Conservation (phyloP, 2,888 invertebrate species). For the Kryphioiulus occultus region DNA sequence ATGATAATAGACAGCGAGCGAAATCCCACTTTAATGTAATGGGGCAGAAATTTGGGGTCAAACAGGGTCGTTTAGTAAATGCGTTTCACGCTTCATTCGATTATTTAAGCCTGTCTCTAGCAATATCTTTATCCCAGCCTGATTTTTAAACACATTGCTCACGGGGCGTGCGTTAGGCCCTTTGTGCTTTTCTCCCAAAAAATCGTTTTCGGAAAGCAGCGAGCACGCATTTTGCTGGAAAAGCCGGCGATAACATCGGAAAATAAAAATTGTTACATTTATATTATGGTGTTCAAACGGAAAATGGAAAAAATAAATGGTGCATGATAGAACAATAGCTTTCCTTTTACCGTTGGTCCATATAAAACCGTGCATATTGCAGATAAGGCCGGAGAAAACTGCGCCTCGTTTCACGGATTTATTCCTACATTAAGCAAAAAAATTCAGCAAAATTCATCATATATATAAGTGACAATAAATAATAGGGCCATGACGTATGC, state of each 20-base stretch:
- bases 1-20: background rate
- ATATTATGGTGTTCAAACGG: conserved; percentile 13
- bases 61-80: conserved; percentile 17
- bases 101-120: conserved; percentile 7
- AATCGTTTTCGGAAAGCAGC: conserved; percentile 17
- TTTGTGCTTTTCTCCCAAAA: background rate
- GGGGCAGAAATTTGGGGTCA: conserved; percentile 4
- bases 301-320: conserved; percentile 15
- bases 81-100: conserved; percentile 6
- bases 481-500: background rate
- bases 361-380: conserved; percentile 16
- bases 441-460: background rate
- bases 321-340: conserved; percentile 23
- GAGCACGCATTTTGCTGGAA: background rate
- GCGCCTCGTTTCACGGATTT: conserved; percentile 17
- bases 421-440: background rate
- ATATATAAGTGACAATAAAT: conserved; percentile 11
- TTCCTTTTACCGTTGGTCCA: background rate
- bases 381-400: conserved; percentile 23
- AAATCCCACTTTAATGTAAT: conserved; percentile 9
- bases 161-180: background rate
- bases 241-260: conserved; percentile 7
- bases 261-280: conserved; percentile 23
- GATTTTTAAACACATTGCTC: background rate
- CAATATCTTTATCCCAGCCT: background rate